A percentile compares a stretch with the other conserved stretches of the same genome.
These are phyloP conservation scores for Sarotherodon lohbergeri DNA, from an alignment of 2,113 vertebrate genomes.

Conservation along the genomic window DNA sequence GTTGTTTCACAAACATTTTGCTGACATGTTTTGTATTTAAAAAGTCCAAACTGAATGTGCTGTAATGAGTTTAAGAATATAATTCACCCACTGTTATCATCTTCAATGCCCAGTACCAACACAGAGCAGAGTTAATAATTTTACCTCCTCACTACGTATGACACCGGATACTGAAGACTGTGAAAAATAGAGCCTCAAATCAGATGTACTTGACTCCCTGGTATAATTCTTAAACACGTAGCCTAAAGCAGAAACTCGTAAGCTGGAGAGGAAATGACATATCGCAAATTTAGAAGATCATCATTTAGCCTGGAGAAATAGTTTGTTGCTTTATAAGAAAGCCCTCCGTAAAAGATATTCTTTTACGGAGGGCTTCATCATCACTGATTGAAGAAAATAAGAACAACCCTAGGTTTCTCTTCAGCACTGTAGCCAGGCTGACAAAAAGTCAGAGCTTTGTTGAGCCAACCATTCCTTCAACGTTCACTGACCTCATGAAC, in stretches of 20 bases:
- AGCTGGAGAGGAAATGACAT: background rate
- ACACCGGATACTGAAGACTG: background rate
- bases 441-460: background rate
- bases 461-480: background rate
- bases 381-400: background rate
- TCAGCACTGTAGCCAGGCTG: background rate
- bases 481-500: background rate
- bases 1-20: background rate
- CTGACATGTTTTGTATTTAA: background rate
- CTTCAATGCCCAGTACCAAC: fast-evolving
- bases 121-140: background rate
- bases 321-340: background rate
- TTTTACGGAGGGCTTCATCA: background rate
- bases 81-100: background rate
- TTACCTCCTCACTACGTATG: background rate
- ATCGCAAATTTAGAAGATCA: background rate
- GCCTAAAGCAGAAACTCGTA: fast-evolving
- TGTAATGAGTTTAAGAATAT: background rate
- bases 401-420: background rate
- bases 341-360: fast-evolving
- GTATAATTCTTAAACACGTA: background rate
- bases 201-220: fast-evolving
- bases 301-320: background rate
- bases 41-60: background rate
- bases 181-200: background rate